Percentiles rank a stretch among this genome's conserved stretches.
These are phyloP conservation scores for Natator depressus DNA, from an alignment of 2,113 vertebrate species.

Conservation along the genomic window DNA sequence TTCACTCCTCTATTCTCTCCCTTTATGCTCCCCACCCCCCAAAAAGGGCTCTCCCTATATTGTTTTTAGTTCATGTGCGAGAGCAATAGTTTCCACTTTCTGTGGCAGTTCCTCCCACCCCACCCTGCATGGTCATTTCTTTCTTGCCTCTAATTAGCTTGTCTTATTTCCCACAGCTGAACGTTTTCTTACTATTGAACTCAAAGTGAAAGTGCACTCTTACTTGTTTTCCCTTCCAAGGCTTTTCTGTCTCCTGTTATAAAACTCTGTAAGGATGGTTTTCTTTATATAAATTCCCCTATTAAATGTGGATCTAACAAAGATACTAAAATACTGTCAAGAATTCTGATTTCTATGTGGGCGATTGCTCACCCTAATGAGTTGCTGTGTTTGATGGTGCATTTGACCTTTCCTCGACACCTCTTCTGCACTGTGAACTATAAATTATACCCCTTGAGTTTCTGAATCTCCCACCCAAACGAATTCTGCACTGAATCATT, in stretches of 20 bases:
- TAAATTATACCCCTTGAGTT: not conserved
- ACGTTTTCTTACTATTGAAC: not conserved
- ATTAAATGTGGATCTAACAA: accelerated
- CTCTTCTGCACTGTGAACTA: not conserved
- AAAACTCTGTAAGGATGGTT: not conserved
- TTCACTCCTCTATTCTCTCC: not conserved
- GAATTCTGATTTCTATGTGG: not conserved
- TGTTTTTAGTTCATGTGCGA: too few relatives aligned
- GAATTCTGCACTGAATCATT: not conserved
- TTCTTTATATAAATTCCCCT: not conserved
- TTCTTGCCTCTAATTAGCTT: not conserved
- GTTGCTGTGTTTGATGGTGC: not conserved
- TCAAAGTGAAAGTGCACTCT: accelerated
- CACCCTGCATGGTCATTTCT: not conserved
- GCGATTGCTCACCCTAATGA: not conserved
- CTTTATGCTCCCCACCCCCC: not conserved
- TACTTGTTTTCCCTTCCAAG: not conserved
- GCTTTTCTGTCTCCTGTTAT: not conserved
- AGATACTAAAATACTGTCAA: not conserved
- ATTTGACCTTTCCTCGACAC: not conserved
- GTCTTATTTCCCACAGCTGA: not conserved
- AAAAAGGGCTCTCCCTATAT: not conserved
- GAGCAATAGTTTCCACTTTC: not conserved
- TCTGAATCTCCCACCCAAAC: not conserved
- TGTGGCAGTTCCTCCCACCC: not conserved